Conservation (phyloP, 2,888 invertebrate species). For the Clanis bilineata region DNA sequence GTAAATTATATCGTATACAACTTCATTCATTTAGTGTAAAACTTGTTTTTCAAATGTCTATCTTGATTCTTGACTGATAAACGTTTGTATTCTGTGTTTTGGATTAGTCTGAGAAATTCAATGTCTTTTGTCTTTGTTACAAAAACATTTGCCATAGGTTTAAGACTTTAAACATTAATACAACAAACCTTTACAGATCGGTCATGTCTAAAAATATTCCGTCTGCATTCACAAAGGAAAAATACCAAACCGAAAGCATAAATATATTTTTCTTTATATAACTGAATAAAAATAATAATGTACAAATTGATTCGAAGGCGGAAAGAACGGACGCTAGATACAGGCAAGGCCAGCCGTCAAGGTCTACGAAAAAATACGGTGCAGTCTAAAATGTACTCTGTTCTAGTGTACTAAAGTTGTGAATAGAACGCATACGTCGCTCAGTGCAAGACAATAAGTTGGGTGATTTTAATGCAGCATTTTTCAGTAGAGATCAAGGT, state of each 20-base stretch:
- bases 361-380: slow-evolving; percentile 54
- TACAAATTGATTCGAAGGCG: slow-evolving; percentile 79
- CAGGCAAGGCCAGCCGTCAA: slow-evolving; percentile 74
- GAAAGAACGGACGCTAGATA: slow-evolving; percentile 79
- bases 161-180: neutral
- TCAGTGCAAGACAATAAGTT: slow-evolving; percentile 69
- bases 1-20: neutral
- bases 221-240: slow-evolving; percentile 12
- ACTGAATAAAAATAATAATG: slow-evolving; percentile 65
- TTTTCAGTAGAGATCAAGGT: slow-evolving; percentile 80
- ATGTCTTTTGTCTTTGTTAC: too few relatives aligned
- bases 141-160: neutral
- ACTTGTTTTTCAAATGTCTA: neutral
- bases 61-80: too few relatives aligned
- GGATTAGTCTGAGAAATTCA: too few relatives aligned
- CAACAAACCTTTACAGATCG: neutral
- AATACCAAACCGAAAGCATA: slow-evolving; percentile 30
- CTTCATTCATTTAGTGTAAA: slow-evolving; percentile 5
- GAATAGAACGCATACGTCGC: slow-evolving; percentile 33
- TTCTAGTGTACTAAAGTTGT: slow-evolving; percentile 37
- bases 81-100: too few relatives aligned
- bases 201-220: neutral
- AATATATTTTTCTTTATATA: slow-evolving; percentile 36
- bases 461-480: slow-evolving; percentile 74
- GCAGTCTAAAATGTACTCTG: neutral